Percentiles rank a stretch among this genome's conserved stretches.
These are phyloP conservation scores for Dasysyrphus albostriatus DNA, from an alignment of 2,888 invertebrate genomes.

Conservation along the genomic window DNA sequence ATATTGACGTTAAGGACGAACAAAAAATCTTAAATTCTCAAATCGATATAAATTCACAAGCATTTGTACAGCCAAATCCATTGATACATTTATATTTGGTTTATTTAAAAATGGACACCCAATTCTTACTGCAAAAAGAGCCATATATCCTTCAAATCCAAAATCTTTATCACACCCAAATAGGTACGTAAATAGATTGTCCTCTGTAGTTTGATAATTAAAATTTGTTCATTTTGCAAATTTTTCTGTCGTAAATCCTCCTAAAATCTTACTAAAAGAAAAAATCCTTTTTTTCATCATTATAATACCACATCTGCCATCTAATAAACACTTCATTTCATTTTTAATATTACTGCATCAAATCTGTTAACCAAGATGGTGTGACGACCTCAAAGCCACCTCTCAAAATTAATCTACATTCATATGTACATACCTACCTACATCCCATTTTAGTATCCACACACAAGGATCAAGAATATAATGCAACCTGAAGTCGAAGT, in stretches of 20 bases:
- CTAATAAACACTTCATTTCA: constrained; percentile 59
- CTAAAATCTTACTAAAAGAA: not conserved
- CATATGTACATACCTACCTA: not conserved
- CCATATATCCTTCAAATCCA: no score
- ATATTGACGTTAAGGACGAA: no score
- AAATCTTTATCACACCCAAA: no score
- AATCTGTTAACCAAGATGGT: constrained; percentile 40
- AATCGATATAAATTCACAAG: no score
- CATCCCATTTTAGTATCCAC: not conserved
- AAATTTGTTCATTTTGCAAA: not conserved
- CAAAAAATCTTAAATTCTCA: no score
- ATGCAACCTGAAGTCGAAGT: constrained; percentile 62
- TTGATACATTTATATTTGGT: no score
- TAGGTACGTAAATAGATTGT: no score
- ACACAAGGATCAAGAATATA: constrained; percentile 35
- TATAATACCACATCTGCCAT: not conserved
- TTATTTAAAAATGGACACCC: no score
- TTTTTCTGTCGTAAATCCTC: not conserved
- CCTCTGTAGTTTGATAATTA: no score
- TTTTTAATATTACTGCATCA: constrained; percentile 60
- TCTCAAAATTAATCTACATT: not conserved
- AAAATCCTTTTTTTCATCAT: constrained; percentile 18
- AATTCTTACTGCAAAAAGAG: no score
- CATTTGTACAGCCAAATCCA: no score
- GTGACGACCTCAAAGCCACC: constrained; percentile 61